Evolutionary conservation across 2,113 vertebrate species (phyloP).

Genomic region (Tor tambroides): DNA sequence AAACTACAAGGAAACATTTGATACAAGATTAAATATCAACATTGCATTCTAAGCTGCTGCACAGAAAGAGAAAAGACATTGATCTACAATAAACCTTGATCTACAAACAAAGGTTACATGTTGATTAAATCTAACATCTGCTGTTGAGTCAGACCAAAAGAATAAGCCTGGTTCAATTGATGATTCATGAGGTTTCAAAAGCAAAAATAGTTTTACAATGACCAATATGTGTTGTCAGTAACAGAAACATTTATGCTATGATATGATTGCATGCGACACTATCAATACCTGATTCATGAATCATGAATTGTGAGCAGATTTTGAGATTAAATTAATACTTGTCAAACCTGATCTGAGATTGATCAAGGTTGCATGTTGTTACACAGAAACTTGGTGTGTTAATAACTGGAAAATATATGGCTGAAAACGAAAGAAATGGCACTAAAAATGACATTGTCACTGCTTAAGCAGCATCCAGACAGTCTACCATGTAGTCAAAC

Average conservation of each 20-base stretch:
- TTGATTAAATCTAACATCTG: not conserved
- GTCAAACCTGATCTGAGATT: slow-evolving; percentile 10
- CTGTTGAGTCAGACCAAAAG: not conserved
- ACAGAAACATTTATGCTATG: not conserved
- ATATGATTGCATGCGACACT: not conserved
- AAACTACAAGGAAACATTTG: not conserved
- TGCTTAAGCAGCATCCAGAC: not conserved
- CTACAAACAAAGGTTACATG: not conserved
- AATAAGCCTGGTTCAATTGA: not conserved
- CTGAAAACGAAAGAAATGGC: not conserved
- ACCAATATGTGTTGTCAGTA: not conserved
- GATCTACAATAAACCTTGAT: not conserved
- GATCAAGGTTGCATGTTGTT: not conserved
- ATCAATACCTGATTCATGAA: not conserved
- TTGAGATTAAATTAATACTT: not conserved
- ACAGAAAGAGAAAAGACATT: not conserved
- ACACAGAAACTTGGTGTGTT: not conserved
- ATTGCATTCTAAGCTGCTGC: not conserved
- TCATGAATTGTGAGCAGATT: slow-evolving; percentile 9
- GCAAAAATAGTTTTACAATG: not conserved
- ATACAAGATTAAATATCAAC: not conserved
- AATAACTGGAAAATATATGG: not conserved
- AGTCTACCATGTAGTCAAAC: not conserved
- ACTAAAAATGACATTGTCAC: not conserved
- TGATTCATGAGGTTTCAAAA: not conserved